phyloP scores from a whole-genome alignment of 2,113 vertebrate species.

The Macquaria australasica region DNA sequence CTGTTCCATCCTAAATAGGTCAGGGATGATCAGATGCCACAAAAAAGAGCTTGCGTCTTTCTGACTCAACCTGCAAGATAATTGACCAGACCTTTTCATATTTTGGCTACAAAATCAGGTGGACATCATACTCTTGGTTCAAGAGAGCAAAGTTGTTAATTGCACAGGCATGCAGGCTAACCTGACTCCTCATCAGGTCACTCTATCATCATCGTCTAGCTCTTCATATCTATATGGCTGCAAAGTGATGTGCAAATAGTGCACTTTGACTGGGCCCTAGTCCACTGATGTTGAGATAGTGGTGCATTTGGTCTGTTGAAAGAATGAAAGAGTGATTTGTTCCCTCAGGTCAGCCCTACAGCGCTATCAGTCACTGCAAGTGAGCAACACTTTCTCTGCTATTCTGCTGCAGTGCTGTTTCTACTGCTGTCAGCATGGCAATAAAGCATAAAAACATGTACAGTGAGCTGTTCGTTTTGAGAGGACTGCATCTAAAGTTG shows the following conservation, averaged over 20 bases:
- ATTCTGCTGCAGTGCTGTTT: slow-evolving; percentile 25
- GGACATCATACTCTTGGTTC: neutral
- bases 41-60: neutral
- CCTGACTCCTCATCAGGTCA: slow-evolving; percentile 22
- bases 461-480: neutral
- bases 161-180: neutral
- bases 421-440: slow-evolving; percentile 20
- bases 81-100: neutral
- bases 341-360: slow-evolving; percentile 33
- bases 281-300: slow-evolving; percentile 58
- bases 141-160: slow-evolving; percentile 12
- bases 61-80: neutral
- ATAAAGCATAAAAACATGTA: neutral
- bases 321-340: slow-evolving; percentile 49
- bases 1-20: neutral
- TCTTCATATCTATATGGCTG: slow-evolving; percentile 43
- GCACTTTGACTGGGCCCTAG: slow-evolving; percentile 32
- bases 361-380: slow-evolving; percentile 37
- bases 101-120: neutral
- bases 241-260: slow-evolving; percentile 51
- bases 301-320: slow-evolving; percentile 26
- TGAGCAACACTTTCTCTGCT: neutral
- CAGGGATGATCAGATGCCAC: neutral
- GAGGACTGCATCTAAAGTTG: neutral
- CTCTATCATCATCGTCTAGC: slow-evolving; percentile 53